A percentile compares a stretch with the other conserved stretches of the same genome.
phyloP scores from a whole-genome alignment of 2,113 vertebrate genomes.

The Melanerpes formicivorus region DNA sequence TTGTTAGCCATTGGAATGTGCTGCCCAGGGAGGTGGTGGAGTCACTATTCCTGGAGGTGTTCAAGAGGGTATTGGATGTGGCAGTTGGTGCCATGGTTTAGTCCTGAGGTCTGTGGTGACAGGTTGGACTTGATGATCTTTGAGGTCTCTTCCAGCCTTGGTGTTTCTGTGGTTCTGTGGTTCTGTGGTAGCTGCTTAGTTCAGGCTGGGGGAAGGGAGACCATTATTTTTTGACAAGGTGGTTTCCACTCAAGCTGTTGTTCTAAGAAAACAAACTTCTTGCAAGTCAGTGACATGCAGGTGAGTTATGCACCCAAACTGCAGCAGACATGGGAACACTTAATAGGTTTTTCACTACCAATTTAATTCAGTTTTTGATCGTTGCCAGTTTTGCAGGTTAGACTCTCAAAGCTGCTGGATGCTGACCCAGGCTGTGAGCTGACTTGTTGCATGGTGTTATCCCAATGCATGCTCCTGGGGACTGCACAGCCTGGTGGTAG shows the following conservation, averaged over 20 bases:
- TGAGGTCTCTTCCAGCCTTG: too few species aligned
- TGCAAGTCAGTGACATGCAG: background rate
- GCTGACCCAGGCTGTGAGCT: background rate
- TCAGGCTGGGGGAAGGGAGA: background rate
- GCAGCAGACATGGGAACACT: background rate
- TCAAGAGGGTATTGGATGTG: too few species aligned
- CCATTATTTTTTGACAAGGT: background rate
- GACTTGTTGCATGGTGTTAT: accelerated
- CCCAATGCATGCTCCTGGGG: background rate
- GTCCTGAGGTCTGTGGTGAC: too few species aligned
- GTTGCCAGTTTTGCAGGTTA: background rate
- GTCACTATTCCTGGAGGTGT: too few species aligned
- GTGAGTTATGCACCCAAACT: background rate
- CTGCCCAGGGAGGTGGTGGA: too few species aligned
- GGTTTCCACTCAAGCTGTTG: background rate
- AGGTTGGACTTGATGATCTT: too few species aligned
- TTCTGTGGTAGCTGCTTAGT: background rate
- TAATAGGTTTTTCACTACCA: background rate
- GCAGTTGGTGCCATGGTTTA: too few species aligned
- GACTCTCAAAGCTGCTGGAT: background rate
- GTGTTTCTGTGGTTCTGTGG: background rate
- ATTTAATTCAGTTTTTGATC: background rate
- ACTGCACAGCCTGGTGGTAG: background rate
- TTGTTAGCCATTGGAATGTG: too few species aligned
- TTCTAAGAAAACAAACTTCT: background rate